phyloP scores from a whole-genome alignment of 1,140 invertebrate species.

The Drosophila murphyi region DNA sequence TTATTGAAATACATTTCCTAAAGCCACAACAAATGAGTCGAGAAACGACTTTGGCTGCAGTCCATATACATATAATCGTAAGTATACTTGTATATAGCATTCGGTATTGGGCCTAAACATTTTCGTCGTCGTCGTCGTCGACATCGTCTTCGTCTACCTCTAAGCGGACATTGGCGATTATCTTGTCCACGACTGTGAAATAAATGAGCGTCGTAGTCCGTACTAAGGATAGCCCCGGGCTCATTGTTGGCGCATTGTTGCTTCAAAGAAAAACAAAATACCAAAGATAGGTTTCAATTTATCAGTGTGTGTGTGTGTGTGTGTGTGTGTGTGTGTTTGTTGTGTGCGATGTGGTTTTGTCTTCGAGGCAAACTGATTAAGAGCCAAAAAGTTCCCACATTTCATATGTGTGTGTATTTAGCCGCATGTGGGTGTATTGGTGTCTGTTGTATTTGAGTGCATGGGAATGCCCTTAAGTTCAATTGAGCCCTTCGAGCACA shows the following conservation, averaged over 20 bases:
- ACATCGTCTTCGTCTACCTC: constrained; percentile 46
- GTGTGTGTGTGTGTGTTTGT: constrained; percentile 30
- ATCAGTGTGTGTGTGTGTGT: constrained; percentile 58
- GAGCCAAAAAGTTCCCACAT: constrained; percentile 59
- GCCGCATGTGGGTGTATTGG: constrained; percentile 42
- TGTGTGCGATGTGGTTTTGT: constrained; percentile 43
- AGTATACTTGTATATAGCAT: constrained; percentile 17
- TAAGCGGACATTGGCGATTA: constrained; percentile 83
- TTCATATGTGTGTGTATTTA: constrained; percentile 41
- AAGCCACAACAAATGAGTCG: constrained; percentile 51
- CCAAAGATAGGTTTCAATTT: constrained; percentile 74
- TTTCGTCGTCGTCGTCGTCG: constrained; percentile 31
- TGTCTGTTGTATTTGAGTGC: constrained; percentile 29
- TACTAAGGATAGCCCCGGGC: constrained; percentile 69
- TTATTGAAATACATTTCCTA: constrained; percentile 81
- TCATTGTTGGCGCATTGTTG: constrained; percentile 74
- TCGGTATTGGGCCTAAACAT: constrained; percentile 39
- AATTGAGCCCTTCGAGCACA: constrained; percentile 61
- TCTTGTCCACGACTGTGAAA: constrained; percentile 83
- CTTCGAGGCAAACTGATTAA: constrained; percentile 55
- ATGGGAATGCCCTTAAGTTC: constrained; percentile 70
- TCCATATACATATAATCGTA: constrained; percentile 14
- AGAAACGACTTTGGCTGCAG: constrained; percentile 32
- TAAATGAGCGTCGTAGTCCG: constrained; percentile 80
- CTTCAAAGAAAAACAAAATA: constrained; percentile 68